These are phyloP conservation scores for Artibeus lituratus DNA, from an alignment of 2,797 vertebrate species.

Conservation along the genomic window DNA sequence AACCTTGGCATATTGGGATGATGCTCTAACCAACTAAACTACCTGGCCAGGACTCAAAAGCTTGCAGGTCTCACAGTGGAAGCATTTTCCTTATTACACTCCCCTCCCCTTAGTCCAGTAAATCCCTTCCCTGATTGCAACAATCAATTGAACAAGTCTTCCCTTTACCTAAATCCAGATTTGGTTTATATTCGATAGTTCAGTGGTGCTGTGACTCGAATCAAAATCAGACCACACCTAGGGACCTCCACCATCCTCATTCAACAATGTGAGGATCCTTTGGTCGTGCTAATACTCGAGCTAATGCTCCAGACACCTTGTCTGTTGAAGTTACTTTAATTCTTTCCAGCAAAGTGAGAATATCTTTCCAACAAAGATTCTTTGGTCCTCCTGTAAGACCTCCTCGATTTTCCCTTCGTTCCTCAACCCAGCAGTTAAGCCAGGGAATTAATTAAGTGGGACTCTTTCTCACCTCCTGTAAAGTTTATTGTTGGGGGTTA, in stretches of 20 bases:
- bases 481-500: neutral
- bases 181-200: neutral
- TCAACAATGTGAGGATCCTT: neutral
- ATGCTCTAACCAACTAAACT: neutral
- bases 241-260: neutral
- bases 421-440: neutral
- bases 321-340: neutral
- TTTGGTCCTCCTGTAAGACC: neutral
- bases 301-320: neutral
- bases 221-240: neutral
- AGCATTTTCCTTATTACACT: neutral
- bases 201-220: neutral
- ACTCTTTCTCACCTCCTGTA: neutral
- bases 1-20: too few species aligned
- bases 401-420: neutral
- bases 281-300: neutral
- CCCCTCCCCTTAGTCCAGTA: neutral
- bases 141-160: neutral
- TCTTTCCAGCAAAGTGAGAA: neutral
- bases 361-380: neutral
- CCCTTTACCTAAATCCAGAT: neutral
- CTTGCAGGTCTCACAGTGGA: neutral
- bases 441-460: neutral
- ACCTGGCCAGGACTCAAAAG: neutral
- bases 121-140: neutral